Conservation (phyloP, 1,140 invertebrate genomes). For the Atta texana region DNA sequence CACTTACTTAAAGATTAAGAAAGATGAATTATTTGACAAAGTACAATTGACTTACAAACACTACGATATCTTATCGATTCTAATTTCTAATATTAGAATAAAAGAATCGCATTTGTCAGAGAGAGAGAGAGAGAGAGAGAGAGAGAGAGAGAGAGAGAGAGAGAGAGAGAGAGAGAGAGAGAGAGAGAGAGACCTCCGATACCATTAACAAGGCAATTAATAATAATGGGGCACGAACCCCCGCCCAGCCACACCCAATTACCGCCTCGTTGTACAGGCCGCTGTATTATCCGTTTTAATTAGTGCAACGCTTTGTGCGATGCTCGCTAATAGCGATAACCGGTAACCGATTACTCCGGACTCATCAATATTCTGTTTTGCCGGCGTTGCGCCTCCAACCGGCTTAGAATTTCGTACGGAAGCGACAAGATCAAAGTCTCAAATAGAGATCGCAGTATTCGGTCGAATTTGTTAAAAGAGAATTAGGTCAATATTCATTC, state of each 20-base stretch:
- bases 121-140: not conserved
- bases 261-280: slow-evolving; percentile 40
- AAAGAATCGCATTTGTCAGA: not conserved
- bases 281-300: slow-evolving; percentile 65
- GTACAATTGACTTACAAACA: not conserved
- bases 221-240: slow-evolving; percentile 60
- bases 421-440: slow-evolving; percentile 64
- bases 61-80: not conserved
- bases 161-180: not conserved
- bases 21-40: not conserved
- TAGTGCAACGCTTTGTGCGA: slow-evolving; percentile 61
- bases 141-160: not conserved
- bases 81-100: not conserved
- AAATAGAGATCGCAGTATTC: slow-evolving; percentile 49
- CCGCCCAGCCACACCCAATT: slow-evolving; percentile 52
- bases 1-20: not conserved
- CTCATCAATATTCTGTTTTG: slow-evolving; percentile 66
- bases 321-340: slow-evolving; percentile 66
- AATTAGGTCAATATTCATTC: slow-evolving; percentile 26
- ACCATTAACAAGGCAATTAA: slow-evolving; percentile 62
- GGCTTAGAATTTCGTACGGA: slow-evolving; percentile 40
- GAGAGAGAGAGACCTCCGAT: slow-evolving; percentile 10
- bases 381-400: slow-evolving; percentile 18
- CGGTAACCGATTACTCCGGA: slow-evolving; percentile 56
- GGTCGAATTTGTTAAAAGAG: slow-evolving; percentile 47